Evolutionary conservation across 1,140 invertebrate species (phyloP).

Genomic region (Calosoma granatense): DNA sequence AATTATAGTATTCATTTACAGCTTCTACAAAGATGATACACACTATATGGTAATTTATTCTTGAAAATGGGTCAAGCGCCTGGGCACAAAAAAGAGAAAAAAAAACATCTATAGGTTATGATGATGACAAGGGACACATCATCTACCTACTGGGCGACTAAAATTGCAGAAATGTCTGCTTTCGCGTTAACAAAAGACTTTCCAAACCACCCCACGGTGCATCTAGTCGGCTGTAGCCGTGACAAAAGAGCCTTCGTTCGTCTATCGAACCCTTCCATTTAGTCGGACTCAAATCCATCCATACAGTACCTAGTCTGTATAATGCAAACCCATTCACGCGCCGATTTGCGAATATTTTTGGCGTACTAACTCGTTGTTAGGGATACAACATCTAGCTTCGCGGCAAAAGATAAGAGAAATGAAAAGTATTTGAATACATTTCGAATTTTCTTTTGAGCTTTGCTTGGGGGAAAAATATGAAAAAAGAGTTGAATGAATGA

Average conservation of each 20-base stretch:
- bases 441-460: not conserved
- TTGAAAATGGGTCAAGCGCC: not conserved
- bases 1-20: not conserved
- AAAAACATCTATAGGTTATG: not conserved
- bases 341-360: not conserved
- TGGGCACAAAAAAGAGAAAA: not conserved
- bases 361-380: not conserved
- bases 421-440: not conserved
- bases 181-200: not conserved
- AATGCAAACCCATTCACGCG: not conserved
- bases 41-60: not conserved
- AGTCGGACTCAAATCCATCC: not conserved
- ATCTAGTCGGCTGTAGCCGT: not conserved
- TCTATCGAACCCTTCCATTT: not conserved
- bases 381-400: not conserved
- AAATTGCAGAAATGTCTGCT: not conserved
- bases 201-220: not conserved
- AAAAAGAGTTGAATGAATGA: not conserved
- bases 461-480: not conserved
- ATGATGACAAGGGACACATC: not conserved
- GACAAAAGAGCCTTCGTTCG: not conserved
- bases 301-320: not conserved
- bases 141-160: not conserved
- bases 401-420: not conserved
- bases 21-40: not conserved